phyloP scores from a whole-genome alignment of 2,888 invertebrate genomes.

The Catocala sponsa region DNA sequence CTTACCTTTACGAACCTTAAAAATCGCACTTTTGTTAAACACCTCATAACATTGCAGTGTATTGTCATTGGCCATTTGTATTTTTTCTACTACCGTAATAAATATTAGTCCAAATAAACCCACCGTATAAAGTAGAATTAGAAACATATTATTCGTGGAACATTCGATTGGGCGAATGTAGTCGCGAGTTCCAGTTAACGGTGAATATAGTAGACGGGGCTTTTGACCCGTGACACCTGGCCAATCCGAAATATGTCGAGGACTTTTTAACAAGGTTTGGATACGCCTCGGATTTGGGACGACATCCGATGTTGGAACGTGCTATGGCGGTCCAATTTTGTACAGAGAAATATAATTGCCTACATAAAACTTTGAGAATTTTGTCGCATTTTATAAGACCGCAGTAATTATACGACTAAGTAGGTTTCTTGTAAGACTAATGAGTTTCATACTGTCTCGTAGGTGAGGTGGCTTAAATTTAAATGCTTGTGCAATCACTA shows the following conservation, averaged over 20 bases:
- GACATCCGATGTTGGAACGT: constrained; percentile 31
- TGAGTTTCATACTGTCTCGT: too few relatives aligned
- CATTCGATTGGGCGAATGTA: constrained; percentile 17
- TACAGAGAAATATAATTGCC: constrained; percentile 29
- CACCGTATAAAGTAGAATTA: too few relatives aligned
- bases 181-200: neutral
- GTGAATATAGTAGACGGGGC: constrained; percentile 9
- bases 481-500: too few relatives aligned
- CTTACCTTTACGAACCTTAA: too few relatives aligned
- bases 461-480: too few relatives aligned
- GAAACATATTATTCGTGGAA: constrained; percentile 21
- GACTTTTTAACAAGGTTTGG: constrained; percentile 50
- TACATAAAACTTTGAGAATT: neutral
- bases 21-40: too few relatives aligned
- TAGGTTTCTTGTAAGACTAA: neutral
- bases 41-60: too few relatives aligned
- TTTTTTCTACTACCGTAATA: too few relatives aligned
- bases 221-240: constrained; percentile 44
- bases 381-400: neutral
- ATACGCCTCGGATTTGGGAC: constrained; percentile 36
- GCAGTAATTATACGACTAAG: neutral
- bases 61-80: too few relatives aligned
- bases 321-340: constrained; percentile 23
- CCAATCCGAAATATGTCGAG: constrained; percentile 46
- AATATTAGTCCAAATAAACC: too few relatives aligned